Percentiles rank a stretch among this genome's conserved stretches.
Evolutionary conservation across 2,113 vertebrate species (phyloP).

Genomic region (Crocuta crocuta): DNA sequence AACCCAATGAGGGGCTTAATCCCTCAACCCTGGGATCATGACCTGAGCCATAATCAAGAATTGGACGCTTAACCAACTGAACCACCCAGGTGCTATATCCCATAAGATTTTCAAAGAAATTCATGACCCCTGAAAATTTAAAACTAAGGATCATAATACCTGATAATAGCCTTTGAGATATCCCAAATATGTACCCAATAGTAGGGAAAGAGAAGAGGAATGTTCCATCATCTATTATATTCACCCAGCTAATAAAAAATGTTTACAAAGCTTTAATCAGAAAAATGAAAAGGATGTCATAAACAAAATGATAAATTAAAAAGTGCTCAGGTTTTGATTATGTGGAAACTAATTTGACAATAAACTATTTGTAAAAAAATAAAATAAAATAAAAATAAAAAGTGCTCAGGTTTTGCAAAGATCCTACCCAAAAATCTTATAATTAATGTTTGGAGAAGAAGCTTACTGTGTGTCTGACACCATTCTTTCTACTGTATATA

Average conservation of each 20-base stretch:
- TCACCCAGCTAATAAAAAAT: not conserved
- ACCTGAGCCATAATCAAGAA: no score
- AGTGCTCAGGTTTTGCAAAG: not conserved
- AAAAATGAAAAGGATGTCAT: not conserved
- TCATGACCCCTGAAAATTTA: not conserved
- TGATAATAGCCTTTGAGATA: not conserved
- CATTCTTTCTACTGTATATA: not conserved
- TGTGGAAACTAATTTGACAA: no score
- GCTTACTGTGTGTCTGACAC: not conserved
- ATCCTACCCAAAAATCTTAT: not conserved
- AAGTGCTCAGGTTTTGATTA: not conserved
- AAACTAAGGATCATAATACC: not conserved
- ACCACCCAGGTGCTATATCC: no score
- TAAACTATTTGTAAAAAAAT: no score
- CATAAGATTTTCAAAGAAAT: not conserved
- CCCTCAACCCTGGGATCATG: no score
- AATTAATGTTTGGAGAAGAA: not conserved
- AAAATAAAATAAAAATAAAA: not conserved
- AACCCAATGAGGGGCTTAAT: no score
- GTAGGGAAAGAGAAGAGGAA: not conserved
- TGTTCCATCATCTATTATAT: not conserved
- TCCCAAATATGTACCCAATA: not conserved
- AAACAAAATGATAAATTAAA: not conserved
- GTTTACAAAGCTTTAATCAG: not conserved
- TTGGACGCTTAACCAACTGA: no score